Base-by-base conservation (phyloP, 2,797 vertebrate genomes). In the Rhyacichthys aspro region DNA sequence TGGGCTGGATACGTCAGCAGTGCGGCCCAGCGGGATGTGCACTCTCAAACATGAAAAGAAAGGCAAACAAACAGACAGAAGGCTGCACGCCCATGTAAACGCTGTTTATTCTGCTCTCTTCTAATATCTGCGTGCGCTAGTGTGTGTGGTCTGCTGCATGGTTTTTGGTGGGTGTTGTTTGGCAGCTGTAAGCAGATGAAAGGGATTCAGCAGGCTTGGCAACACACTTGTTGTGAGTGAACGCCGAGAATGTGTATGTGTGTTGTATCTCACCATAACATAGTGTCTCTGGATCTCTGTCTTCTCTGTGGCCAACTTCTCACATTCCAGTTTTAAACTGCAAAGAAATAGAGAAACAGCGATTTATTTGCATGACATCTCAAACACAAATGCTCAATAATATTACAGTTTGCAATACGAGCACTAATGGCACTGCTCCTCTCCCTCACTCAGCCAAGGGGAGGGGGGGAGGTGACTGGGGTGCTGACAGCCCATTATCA, bases 281-380 rank as follows among this genome's bases (percentile, higher is more conserved):
- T 97, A 97, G 88, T 97, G 95, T 75, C 95, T 94, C 89, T 97
- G 95, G 85, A 97, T 96, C 89, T 97, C 95, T 0, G 95, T 96
- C 91, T 97, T 97, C 83, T 97, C 95, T 36, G 94, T 96, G 56
- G 94, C 95, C 90, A 97, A 90, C 78, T 97, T 97, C 90, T 97
- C 95, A 86, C 95, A 97, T 85, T 97, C 95, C 84, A 97, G 70
- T 84, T 97, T 97, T 85, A 97, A 92, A 90, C 95, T 97, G 88
- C 57, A 88, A 5, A 33, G 15, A 11, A 48, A 36, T 63, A 47
- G 1, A 14, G 18, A 14, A 28, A 18, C 0, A 7, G 38, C 61
- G 50, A 17, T 56, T 67, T 72, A 50, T 77, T 65, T 59, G 43
- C 47, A 72, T 78, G 68, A 43, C 50, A 48, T 55, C 46, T 37